Evolutionary conservation across 2,113 vertebrate species (phyloP), one percentile per base, ranked within the genome.

Genomic region (Neotoma lepida): DNA sequence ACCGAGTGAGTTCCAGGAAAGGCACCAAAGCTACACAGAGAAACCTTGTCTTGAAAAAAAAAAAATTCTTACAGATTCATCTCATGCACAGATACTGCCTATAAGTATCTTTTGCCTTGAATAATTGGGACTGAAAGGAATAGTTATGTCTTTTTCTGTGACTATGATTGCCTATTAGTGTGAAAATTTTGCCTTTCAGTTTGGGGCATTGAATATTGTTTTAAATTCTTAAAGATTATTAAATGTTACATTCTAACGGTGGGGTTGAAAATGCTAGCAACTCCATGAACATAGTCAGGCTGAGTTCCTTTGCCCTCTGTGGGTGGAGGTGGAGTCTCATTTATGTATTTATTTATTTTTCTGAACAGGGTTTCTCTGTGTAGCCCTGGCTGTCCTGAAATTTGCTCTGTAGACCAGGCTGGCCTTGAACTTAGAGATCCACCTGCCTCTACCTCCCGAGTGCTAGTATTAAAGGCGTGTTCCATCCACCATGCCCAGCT

Each of bases 151-250:
- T 20, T 94, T 90, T 90, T 9, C 49, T 73, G 1, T 86, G 56
- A 88, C 44, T 63, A 0, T 82, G 46, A 68, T 89, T 30, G 78
- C 9, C 18, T 85, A 4, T 93, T 89, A 80, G 15, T 87, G 22
- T 81, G 88, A 68, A 96, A 93, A 63, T 93, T 26, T 3, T 70
- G 4, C 56, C 49, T 86, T 92, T 93, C 51, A 74, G 17, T 92
- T 93, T 94, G 35, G 70, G 70, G 58, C 14, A 58, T 66, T 93
- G 63, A 80, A 58, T 95, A 51, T 77, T 89, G 88, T 82, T 96
- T 80, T 87, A 12, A 93, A 56, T 93, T 89, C 68, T 81, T 90
- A 73, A 22, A 44, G 85, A 51, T 54, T 51, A 70, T 54, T 70
- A 39, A 84, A 84, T 58, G 18, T 93, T 93, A 39, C 51, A 86